Percentiles rank a stretch among this genome's conserved stretches.
These are phyloP conservation scores for Picus viridis DNA, from an alignment of 2,797 vertebrate species.

Conservation along the genomic window DNA sequence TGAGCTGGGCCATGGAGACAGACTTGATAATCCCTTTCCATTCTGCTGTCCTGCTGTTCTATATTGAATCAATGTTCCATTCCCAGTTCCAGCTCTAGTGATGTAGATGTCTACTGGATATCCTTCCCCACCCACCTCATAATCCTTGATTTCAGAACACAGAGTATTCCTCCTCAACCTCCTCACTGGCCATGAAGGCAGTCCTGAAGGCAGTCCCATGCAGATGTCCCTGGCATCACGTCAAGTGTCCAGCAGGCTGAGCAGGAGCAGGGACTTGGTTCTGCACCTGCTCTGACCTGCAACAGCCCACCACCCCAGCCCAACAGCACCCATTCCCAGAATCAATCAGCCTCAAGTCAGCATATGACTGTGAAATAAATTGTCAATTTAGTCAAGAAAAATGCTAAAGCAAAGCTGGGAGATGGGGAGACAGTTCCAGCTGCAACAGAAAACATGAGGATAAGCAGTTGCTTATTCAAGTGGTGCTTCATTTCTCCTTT, in stretches of 20 bases:
- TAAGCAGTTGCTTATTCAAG: not conserved
- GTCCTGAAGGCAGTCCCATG: accelerated
- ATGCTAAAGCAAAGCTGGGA: not conserved
- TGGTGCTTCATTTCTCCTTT: not conserved
- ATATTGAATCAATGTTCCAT: not conserved
- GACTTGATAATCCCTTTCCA: not conserved
- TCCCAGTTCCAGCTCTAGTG: not conserved
- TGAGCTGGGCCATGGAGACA: not conserved
- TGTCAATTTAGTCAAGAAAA: not conserved
- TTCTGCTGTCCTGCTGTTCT: not conserved
- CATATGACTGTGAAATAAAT: not conserved
- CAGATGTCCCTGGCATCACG: accelerated
- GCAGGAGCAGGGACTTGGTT: accelerated
- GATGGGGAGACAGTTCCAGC: not conserved
- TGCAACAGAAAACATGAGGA: not conserved
- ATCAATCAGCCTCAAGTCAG: not conserved
- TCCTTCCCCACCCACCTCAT: accelerated
- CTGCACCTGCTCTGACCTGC: not conserved
- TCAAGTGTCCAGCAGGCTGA: accelerated
- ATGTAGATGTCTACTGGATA: not conserved
- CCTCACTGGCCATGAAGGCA: accelerated
- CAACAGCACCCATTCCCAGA: not conserved
- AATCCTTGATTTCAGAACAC: not conserved
- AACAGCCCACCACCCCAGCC: not conserved
- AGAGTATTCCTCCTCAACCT: not conserved